Evolutionary conservation across 2,888 invertebrate species (phyloP).

Genomic region (Troilus luridus): DNA sequence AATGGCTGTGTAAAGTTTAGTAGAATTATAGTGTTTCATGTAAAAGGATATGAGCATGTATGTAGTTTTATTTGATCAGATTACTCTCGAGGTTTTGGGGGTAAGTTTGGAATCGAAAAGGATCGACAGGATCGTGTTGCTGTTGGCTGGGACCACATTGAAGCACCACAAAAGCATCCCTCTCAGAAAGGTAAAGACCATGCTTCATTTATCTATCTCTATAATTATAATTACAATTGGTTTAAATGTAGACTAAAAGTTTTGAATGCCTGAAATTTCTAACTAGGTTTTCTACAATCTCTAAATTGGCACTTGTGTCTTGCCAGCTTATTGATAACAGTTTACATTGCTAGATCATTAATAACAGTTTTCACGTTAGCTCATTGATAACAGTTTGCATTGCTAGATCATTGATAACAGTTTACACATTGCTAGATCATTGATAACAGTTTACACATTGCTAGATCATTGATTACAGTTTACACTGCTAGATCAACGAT

Average conservation of each 20-base stretch:
- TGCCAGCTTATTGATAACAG: too few species aligned
- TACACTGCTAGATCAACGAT: too few species aligned
- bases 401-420: too few species aligned
- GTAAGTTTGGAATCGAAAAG: constrained; percentile 84
- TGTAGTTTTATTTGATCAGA: constrained; percentile 54
- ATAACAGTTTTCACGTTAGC: too few species aligned
- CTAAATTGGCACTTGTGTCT: too few species aligned
- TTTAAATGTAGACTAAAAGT: background rate
- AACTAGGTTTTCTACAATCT: too few species aligned
- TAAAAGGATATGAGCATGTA: constrained; percentile 14
- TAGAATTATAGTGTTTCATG: background rate
- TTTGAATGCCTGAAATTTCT: too few species aligned
- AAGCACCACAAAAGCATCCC: constrained; percentile 58
- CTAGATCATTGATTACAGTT: too few species aligned
- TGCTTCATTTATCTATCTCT: background rate
- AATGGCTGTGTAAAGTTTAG: background rate
- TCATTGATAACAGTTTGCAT: too few species aligned
- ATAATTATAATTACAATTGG: background rate
- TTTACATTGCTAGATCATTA: too few species aligned
- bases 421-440: too few species aligned
- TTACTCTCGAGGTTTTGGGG: constrained; percentile 77
- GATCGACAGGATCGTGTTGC: constrained; percentile 87
- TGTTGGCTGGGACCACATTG: constrained; percentile 59
- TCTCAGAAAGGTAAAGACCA: constrained; percentile 56
- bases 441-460: too few species aligned